These are phyloP conservation scores for Arvicanthis niloticus DNA, from an alignment of 2,113 vertebrate genomes.

Conservation along the genomic window DNA sequence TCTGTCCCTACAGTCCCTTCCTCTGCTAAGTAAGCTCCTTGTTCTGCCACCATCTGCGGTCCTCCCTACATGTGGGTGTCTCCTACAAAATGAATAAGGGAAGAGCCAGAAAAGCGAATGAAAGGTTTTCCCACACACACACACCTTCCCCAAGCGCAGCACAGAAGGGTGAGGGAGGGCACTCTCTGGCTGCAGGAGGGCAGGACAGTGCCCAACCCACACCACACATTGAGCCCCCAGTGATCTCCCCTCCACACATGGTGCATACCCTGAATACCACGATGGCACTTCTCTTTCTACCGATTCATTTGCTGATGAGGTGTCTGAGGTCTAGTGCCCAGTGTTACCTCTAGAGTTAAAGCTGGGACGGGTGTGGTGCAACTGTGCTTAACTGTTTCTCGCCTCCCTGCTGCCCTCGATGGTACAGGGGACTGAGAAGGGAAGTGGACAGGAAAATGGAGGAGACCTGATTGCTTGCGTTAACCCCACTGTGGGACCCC, in stretches of 20 bases:
- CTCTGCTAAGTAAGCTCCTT: not conserved
- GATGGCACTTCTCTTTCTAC: not conserved
- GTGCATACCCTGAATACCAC: not conserved
- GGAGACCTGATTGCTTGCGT: rapidly evolving
- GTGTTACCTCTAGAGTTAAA: not conserved
- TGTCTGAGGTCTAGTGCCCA: not conserved
- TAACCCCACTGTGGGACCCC: not conserved
- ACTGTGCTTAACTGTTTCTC: not conserved
- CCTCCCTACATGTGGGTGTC: not conserved
- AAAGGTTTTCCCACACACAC: not conserved
- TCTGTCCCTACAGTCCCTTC: not conserved
- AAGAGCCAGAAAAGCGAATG: not conserved
- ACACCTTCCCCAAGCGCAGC: rapidly evolving
- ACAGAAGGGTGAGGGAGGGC: not conserved
- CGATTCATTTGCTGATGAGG: not conserved
- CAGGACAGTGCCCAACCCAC: not conserved
- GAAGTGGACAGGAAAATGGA: not conserved
- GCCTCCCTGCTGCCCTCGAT: not conserved
- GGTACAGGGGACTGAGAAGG: not conserved
- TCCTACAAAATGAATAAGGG: not conserved
- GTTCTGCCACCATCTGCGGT: not conserved
- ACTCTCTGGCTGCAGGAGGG: not conserved
- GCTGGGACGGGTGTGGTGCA: not conserved
- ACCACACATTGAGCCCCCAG: rapidly evolving
- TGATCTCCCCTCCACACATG: not conserved